A percentile compares a stretch with the other conserved stretches of the same genome.
Evolutionary conservation across 1,140 invertebrate species (phyloP).

Genomic region (Ceratina calcarata): DNA sequence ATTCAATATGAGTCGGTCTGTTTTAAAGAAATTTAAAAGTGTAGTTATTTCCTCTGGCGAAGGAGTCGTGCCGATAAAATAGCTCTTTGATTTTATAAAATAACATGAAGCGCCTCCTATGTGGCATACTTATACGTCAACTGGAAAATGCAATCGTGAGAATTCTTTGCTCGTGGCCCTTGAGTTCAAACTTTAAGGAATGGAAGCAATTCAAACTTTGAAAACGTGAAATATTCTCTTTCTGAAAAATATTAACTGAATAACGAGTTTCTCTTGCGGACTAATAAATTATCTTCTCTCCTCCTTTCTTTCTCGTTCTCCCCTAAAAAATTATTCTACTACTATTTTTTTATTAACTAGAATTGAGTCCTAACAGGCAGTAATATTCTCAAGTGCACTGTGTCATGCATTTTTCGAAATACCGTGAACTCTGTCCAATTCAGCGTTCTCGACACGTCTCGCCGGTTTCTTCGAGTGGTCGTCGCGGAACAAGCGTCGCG

Average conservation of each 20-base stretch:
- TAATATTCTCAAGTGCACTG: not conserved
- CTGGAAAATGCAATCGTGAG: not conserved
- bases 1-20: slow-evolving; percentile 22
- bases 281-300: too few species aligned
- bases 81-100: slow-evolving; percentile 29
- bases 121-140: not conserved
- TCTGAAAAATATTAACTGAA: too few species aligned
- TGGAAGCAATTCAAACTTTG: too few species aligned
- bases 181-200: not conserved
- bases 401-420: not conserved
- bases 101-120: slow-evolving; percentile 18
- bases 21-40: slow-evolving; percentile 28
- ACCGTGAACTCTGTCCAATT: slow-evolving; percentile 1
- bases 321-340: too few species aligned
- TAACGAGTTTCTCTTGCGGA: too few species aligned
- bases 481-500: not conserved
- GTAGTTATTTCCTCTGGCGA: slow-evolving; percentile 1
- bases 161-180: not conserved
- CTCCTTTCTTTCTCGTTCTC: too few species aligned
- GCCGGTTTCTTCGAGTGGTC: slow-evolving; percentile 10
- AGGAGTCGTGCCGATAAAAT: slow-evolving; percentile 17
- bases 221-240: too few species aligned
- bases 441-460: slow-evolving; percentile 22
- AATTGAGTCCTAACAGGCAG: too few species aligned
- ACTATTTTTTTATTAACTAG: too few species aligned